phyloP scores from a whole-genome alignment of 2,113 vertebrate genomes.

The Bos taurus region DNA sequence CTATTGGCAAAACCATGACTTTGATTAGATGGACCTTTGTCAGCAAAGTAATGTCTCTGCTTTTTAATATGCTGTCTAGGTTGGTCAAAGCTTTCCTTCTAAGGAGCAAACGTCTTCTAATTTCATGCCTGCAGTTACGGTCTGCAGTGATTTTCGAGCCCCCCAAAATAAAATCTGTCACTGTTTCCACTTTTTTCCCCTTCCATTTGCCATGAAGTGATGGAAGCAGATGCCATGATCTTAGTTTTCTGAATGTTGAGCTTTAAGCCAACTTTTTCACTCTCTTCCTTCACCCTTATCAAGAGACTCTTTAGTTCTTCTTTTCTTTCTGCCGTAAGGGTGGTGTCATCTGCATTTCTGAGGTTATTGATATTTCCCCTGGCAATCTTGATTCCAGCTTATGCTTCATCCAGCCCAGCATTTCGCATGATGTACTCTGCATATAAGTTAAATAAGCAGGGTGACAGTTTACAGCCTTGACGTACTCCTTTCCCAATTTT shows the following conservation, averaged over 20 bases:
- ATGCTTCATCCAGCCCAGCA: not conserved
- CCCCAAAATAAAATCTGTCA: not conserved
- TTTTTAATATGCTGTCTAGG: not conserved
- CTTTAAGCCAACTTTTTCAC: not conserved
- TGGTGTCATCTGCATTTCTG: not conserved
- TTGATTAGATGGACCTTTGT: not conserved
- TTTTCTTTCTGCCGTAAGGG: not conserved
- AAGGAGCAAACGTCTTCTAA: not conserved
- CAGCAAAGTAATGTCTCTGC: not conserved
- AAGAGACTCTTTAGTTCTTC: not conserved
- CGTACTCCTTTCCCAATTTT: fast-evolving
- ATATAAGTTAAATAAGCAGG: not conserved
- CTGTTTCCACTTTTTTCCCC: not conserved
- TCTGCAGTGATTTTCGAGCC: not conserved
- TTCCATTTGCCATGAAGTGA: not conserved
- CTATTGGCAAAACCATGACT: not conserved
- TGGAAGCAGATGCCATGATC: not conserved
- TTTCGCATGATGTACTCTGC: not conserved
- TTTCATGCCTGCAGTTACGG: not conserved
- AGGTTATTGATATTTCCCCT: not conserved
- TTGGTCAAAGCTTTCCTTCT: not conserved
- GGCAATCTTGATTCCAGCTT: not conserved
- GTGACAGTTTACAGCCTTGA: not conserved
- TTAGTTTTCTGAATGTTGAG: not conserved
- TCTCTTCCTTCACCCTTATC: not conserved